These are phyloP conservation scores for Stigmatopora argus DNA, from an alignment of 2,113 vertebrate species.

Conservation along the genomic window DNA sequence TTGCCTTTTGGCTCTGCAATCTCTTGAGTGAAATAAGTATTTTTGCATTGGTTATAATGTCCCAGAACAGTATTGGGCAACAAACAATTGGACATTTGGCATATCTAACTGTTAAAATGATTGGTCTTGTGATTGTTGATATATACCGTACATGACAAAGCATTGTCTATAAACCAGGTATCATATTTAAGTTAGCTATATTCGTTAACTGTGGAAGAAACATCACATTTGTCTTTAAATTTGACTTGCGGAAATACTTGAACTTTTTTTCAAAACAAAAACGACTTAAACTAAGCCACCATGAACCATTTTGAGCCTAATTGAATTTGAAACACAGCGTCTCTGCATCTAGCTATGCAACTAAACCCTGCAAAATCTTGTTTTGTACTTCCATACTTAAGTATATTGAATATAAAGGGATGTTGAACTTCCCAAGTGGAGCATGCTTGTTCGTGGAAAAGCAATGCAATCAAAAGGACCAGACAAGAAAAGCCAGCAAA, in stretches of 20 bases:
- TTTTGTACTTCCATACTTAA: background rate
- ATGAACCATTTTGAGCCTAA: background rate
- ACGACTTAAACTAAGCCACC: background rate
- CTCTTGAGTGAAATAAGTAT: background rate
- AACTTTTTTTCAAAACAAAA: too few relatives aligned
- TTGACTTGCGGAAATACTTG: too few relatives aligned
- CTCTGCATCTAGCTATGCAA: background rate
- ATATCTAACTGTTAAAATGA: background rate
- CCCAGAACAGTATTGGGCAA: background rate
- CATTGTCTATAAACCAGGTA: too few relatives aligned
- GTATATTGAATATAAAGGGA: background rate
- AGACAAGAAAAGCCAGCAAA: conserved; percentile 8
- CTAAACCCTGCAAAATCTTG: background rate
- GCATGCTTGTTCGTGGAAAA: background rate
- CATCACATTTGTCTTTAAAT: too few relatives aligned
- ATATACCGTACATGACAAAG: too few relatives aligned
- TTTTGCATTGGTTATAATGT: background rate
- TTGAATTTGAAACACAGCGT: background rate
- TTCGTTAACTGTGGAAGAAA: too few relatives aligned
- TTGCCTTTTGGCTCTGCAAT: background rate
- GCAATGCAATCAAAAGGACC: conserved; percentile 4
- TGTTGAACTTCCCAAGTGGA: background rate
- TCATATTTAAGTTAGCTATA: too few relatives aligned
- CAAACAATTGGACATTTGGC: background rate
- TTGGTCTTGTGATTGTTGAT: background rate